Percentiles rank a stretch among this genome's conserved stretches.
phyloP scores from a whole-genome alignment of 2,888 invertebrate genomes.

The Plagodis pulveraria region DNA sequence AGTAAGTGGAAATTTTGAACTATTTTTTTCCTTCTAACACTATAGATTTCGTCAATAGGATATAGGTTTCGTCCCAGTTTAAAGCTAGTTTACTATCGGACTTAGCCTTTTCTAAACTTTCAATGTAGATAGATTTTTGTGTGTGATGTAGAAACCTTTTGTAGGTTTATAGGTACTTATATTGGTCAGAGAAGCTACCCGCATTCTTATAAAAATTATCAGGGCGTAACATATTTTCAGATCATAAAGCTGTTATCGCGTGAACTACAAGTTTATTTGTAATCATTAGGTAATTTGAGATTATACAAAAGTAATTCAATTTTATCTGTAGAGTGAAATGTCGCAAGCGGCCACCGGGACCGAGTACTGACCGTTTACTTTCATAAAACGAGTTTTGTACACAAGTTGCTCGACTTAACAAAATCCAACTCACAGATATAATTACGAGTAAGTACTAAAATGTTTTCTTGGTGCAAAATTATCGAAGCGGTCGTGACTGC shows the following conservation, averaged over 20 bases:
- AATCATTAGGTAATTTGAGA: constrained; percentile 41
- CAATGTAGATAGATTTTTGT: too few species aligned
- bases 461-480: constrained; percentile 58
- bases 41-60: too few species aligned
- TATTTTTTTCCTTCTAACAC: too few species aligned
- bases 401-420: constrained; percentile 45
- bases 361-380: constrained; percentile 61
- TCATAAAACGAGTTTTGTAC: constrained; percentile 68
- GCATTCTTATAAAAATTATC: too few species aligned
- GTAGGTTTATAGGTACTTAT: too few species aligned
- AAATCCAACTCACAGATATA: constrained; percentile 43
- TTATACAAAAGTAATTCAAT: constrained; percentile 48
- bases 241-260: constrained; percentile 21
- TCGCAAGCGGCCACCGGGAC: constrained; percentile 50
- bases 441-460: constrained; percentile 55
- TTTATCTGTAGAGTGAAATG: constrained; percentile 65
- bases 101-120: too few species aligned
- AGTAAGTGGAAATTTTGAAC: too few species aligned
- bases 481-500: constrained; percentile 65
- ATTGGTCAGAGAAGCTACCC: too few species aligned
- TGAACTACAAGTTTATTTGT: constrained; percentile 30
- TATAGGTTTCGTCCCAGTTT: too few species aligned
- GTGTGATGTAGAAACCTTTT: too few species aligned
- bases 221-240: not conserved
- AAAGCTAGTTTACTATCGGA: too few species aligned